A percentile compares a stretch with the other conserved stretches of the same genome.
These are phyloP conservation scores for Hepsetus odoe DNA, from an alignment of 2,113 vertebrate species.

Conservation along the genomic window DNA sequence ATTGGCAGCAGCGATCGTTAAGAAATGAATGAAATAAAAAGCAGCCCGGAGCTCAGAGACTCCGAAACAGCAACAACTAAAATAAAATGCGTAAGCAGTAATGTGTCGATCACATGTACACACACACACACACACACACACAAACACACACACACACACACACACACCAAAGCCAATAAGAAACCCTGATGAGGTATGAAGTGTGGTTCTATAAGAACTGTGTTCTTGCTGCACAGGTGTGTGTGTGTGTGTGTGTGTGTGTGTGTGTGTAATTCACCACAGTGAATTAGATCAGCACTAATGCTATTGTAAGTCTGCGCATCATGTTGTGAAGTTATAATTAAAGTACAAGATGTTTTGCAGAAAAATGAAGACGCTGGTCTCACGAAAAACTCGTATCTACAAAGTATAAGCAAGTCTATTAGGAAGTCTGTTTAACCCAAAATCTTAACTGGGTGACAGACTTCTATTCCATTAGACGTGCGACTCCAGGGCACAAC, in stretches of 20 bases:
- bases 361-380: too few species aligned
- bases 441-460: too few species aligned
- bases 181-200: background rate
- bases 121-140: background rate
- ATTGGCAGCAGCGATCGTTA: constrained; percentile 44
- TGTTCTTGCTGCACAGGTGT: background rate
- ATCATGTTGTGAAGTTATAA: too few species aligned
- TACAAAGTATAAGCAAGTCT: too few species aligned
- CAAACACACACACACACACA: background rate
- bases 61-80: constrained; percentile 14
- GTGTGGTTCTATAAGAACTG: background rate
- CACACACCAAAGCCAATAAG: background rate
- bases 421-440: too few species aligned
- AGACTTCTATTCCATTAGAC: too few species aligned
- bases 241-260: background rate
- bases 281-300: too few species aligned
- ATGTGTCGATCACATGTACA: constrained; percentile 8
- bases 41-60: constrained; percentile 27
- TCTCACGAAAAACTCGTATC: too few species aligned
- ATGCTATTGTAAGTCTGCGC: too few species aligned
- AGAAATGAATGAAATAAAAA: constrained; percentile 27
- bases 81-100: constrained; percentile 37
- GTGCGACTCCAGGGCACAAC: too few species aligned
- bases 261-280: too few species aligned
- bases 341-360: too few species aligned